A percentile compares a stretch with the other conserved stretches of the same genome.
Conservation (phyloP, 2,888 invertebrate species). For the Diarsia brunnea region DNA sequence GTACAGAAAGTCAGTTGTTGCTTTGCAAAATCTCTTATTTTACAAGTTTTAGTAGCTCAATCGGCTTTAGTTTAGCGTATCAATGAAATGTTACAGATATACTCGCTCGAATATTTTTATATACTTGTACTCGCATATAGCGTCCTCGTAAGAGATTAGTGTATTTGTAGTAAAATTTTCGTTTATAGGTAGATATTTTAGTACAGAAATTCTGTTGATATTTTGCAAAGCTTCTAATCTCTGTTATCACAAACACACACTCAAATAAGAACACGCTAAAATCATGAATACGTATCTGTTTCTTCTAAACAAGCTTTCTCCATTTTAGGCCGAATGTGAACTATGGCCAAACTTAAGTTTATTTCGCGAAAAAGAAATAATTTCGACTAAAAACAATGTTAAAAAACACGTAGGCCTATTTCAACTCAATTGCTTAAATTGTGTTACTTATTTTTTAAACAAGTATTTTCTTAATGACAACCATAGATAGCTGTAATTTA, state of each 20-base stretch:
- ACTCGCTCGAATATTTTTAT: slow-evolving; percentile 39
- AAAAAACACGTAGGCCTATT: too few species aligned
- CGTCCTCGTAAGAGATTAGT: slow-evolving; percentile 13
- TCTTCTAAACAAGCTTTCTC: too few species aligned
- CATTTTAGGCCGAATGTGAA: too few species aligned
- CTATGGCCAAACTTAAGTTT: too few species aligned
- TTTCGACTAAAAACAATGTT: too few species aligned
- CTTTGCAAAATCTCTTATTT: background rate
- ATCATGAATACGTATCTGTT: too few species aligned
- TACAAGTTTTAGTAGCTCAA: background rate
- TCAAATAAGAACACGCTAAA: background rate
- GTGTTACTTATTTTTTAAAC: too few species aligned
- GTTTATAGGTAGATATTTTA: background rate
- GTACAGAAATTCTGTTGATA: background rate
- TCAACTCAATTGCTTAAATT: too few species aligned
- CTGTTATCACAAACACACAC: background rate
- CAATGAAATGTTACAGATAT: slow-evolving; percentile 12
- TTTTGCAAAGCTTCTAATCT: slow-evolving; percentile 4
- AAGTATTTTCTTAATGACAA: too few species aligned
- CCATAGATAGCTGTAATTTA: too few species aligned
- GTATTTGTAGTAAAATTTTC: slow-evolving; percentile 5
- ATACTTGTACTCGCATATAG: slow-evolving; percentile 24
- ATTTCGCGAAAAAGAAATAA: too few species aligned
- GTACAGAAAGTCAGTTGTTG: background rate
- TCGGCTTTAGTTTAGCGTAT: slow-evolving; percentile 24